A percentile compares a stretch with the other conserved stretches of the same genome.
Evolutionary conservation across 2,113 vertebrate genomes (phyloP).

Genomic region (Pseudonaja textilis): DNA sequence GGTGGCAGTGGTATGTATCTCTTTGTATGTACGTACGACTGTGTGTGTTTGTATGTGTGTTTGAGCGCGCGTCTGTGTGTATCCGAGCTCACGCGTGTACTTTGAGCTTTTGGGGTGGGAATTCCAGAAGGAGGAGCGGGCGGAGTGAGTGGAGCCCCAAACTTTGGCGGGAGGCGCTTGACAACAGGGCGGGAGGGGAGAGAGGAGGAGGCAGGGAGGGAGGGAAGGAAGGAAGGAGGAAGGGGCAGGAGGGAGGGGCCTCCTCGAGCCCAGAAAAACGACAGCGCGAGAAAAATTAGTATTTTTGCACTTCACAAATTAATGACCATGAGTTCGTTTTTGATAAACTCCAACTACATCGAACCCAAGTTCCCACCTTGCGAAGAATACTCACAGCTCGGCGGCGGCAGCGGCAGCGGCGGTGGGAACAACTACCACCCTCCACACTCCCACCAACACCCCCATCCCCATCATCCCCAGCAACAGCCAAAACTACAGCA

Average conservation of each 20-base stretch:
- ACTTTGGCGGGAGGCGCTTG: slow-evolving; percentile 74
- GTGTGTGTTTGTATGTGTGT: slow-evolving; percentile 6
- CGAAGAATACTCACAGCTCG: slow-evolving; percentile 93
- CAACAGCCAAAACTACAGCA: slow-evolving; percentile 69
- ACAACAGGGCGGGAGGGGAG: slow-evolving; percentile 74
- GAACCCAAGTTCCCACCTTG: slow-evolving; percentile 97
- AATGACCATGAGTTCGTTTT: slow-evolving; percentile 99
- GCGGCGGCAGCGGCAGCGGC: slow-evolving; percentile 82
- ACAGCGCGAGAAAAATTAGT: slow-evolving; percentile 99
- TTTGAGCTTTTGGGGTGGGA: slow-evolving; percentile 44
- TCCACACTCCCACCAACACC: slow-evolving; percentile 78
- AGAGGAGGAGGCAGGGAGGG: not conserved
- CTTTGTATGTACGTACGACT: not conserved
- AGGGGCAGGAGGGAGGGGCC: slow-evolving; percentile 85
- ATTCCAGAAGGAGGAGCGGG: slow-evolving; percentile 12
- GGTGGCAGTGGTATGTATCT: slow-evolving; percentile 31
- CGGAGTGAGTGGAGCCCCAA: slow-evolving; percentile 39
- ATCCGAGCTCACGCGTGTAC: slow-evolving; percentile 42
- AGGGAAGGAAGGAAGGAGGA: slow-evolving; percentile 33
- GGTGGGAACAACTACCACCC: slow-evolving; percentile 66
- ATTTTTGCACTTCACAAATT: slow-evolving; percentile 99
- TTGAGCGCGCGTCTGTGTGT: not conserved
- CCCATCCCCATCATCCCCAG: slow-evolving; percentile 72
- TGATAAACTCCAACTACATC: slow-evolving; percentile 99
- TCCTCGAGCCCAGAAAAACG: slow-evolving; percentile 95